These are phyloP conservation scores for Cyprinodon brontotheroides DNA, from an alignment of 2,113 vertebrate genomes.

Conservation along the genomic window DNA sequence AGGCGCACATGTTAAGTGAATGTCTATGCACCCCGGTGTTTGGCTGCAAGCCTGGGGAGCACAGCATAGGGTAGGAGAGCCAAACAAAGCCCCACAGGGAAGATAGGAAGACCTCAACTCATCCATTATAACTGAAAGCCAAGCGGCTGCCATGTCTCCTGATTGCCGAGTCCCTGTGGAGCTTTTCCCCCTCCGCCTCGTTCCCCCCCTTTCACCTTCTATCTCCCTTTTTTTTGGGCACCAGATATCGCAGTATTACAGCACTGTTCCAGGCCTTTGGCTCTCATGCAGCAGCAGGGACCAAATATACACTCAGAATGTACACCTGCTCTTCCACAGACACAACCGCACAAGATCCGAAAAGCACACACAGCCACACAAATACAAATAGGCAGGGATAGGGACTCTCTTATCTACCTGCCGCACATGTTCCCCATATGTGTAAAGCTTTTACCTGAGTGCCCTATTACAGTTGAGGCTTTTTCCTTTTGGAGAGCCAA, in stretches of 20 bases:
- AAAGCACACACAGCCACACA: constrained; percentile 20
- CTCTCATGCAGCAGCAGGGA: constrained; percentile 37
- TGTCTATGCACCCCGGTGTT: constrained; percentile 24
- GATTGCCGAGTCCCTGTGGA: constrained; percentile 67
- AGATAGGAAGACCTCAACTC: constrained; percentile 63
- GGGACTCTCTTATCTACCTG: constrained; percentile 76
- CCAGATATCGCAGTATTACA: constrained; percentile 50
- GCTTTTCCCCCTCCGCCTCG: constrained; percentile 32
- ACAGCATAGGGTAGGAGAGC: constrained; percentile 52
- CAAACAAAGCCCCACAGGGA: constrained; percentile 55
- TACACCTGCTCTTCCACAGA: constrained; percentile 17
- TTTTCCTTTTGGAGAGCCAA: constrained; percentile 71
- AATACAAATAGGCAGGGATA: constrained; percentile 50
- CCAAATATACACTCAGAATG: constrained; percentile 50
- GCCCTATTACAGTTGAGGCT: constrained; percentile 69
- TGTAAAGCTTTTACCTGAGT: constrained; percentile 78
- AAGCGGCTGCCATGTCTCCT: constrained; percentile 73
- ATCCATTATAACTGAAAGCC: constrained; percentile 75
- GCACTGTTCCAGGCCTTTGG: constrained; percentile 63
- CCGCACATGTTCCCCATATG: constrained; percentile 78
- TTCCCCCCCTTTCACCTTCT: constrained; percentile 8
- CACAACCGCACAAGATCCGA: constrained; percentile 13
- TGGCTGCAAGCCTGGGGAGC: constrained; percentile 56
- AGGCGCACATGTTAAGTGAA: constrained; percentile 30
- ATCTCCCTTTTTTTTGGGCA: constrained; percentile 47